Base-by-base conservation (phyloP, 2,797 vertebrate species). In the Toxotes lorentzi region DNA sequence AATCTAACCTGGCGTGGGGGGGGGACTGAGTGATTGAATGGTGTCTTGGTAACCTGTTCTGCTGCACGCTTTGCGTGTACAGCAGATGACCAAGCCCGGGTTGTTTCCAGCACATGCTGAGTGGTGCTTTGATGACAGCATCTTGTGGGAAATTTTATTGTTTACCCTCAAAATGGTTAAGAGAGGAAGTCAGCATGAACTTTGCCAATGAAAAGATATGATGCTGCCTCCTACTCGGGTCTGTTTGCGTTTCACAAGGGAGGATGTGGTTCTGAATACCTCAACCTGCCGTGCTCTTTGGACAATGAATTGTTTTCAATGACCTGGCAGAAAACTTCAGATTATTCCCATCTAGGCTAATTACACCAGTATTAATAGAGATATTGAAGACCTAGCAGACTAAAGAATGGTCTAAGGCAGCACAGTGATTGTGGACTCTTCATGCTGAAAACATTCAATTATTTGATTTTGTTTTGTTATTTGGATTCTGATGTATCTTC, bases 111-210 rank as follows among this genome's bases (percentile, higher is more conserved):
- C 34, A 58, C 73, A 61, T 51, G 68, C 38, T 58, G 67, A 68
- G 78, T 53, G 21, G 27, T 50, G 54, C 68, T 81, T 67, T 70
- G 60, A 76, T 50, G 54, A 41, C 50, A 2, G 23, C 13, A n/a
- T 69, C 63, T 79, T 65, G 19, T 61, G 84, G 73, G 60, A 41
- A 81, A 73, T 66, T 87, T 81, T 60, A 35, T 61, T 61, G 63
- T 77, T 75, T 62, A 34, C 40, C 34, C 75, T 63, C 38, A 66
- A 73, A 77, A 72, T 77, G 66, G 62, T 57, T 58, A 64, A 73
- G 64, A 34, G 1, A 63, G 67, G 67, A 83, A 81, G 68, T 76
- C 17, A 1, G 30, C 13, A 21, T 32, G 17, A 30, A 47, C 11
- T 63, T 66, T 68, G 16, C 24, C 41, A 38, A 16, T 66, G 38